Percentiles rank a stretch among this genome's conserved stretches.
These are phyloP conservation scores for Tuberolachnus salignus DNA, from an alignment of 2,888 invertebrate species.

Conservation along the genomic window DNA sequence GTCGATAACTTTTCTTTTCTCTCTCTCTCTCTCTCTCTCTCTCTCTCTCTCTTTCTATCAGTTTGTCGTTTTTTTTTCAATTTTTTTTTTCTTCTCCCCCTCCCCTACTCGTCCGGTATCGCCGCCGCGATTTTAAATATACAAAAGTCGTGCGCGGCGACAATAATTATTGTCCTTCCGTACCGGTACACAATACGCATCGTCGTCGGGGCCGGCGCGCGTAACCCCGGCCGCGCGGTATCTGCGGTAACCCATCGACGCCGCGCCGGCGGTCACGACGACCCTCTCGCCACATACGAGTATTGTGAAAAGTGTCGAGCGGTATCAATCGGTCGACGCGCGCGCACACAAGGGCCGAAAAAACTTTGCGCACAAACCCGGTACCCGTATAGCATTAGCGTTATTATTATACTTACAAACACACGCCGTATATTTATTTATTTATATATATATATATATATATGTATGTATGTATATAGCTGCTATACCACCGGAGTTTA, in stretches of 20 bases:
- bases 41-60: not conserved
- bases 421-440: too few relatives aligned
- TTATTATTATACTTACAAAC: not conserved
- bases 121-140: not conserved
- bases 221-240: conserved; percentile 11
- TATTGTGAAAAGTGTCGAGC: conserved; percentile 33
- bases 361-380: not conserved
- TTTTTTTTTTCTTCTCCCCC: not conserved
- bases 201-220: not conserved
- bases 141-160: conserved; percentile 42
- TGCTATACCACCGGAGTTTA: conserved; percentile 33
- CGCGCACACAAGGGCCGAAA: not conserved
- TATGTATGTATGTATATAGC: too few relatives aligned
- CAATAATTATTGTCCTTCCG: conserved; percentile 31
- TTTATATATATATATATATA: too few relatives aligned
- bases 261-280: conserved; percentile 39
- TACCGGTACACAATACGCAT: not conserved
- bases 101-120: too few relatives aligned
- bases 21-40: not conserved
- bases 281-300: not conserved
- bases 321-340: conserved; percentile 13
- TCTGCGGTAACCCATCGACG: conserved; percentile 45
- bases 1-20: not conserved
- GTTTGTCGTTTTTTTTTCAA: not conserved
- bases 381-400: too few relatives aligned